A percentile compares a stretch with the other conserved stretches of the same genome.
Evolutionary conservation across 1,140 invertebrate genomes (phyloP).

Genomic region (Coelopa frigida): DNA sequence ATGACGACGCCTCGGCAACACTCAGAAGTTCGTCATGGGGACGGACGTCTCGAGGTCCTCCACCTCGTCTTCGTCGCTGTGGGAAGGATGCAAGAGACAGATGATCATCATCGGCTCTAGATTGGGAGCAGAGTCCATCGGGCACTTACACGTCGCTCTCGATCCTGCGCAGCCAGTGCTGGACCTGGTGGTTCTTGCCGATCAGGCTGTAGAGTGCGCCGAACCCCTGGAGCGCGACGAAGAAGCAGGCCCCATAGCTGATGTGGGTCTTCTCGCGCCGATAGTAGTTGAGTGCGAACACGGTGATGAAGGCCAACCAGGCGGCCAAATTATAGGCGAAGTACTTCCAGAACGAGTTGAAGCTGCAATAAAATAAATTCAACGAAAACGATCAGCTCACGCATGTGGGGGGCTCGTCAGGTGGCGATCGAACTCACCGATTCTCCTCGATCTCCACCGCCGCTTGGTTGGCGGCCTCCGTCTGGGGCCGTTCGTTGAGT

Average conservation of each 20-base stretch:
- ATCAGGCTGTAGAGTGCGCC: conserved; percentile 32
- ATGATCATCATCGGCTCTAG: no score
- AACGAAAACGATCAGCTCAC: background rate
- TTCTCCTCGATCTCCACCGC: conserved; percentile 29
- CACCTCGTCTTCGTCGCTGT: conserved; percentile 29
- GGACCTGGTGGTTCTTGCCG: conserved; percentile 35
- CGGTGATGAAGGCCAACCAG: conserved; percentile 29
- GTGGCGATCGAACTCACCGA: conserved; percentile 12
- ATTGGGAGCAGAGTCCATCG: background rate
- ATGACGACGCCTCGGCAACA: no score
- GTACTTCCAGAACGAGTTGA: conserved; percentile 40
- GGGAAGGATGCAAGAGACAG: no score
- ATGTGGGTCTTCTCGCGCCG: conserved; percentile 27
- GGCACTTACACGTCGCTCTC: conserved; percentile 29
- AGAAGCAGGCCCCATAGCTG: conserved; percentile 36
- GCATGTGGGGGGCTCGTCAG: background rate
- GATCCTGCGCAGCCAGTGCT: conserved; percentile 32
- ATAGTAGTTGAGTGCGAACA: conserved; percentile 37
- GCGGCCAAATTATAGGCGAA: conserved; percentile 28
- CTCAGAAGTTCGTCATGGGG: conserved; percentile 25
- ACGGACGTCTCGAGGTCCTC: conserved; percentile 30
- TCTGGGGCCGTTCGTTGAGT: conserved; percentile 23
- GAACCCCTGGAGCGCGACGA: conserved; percentile 34
- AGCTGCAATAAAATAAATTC: background rate
- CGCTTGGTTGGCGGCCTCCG: conserved; percentile 25